Conservation (phyloP, 92 coral and sea anemone genomes). For the Phenganax subtilis region DNA sequence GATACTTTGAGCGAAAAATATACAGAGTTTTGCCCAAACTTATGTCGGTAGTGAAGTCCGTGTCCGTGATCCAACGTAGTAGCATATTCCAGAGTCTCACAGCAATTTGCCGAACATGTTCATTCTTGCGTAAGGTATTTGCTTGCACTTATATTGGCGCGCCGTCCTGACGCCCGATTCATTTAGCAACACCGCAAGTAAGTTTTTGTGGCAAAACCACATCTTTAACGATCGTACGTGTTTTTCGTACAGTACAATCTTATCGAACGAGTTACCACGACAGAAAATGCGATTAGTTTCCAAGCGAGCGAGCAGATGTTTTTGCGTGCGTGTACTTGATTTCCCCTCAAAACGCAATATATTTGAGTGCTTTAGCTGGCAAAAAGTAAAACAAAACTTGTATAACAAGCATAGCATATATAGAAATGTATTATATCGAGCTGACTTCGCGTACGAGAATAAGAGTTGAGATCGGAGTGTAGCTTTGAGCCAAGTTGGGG, state of each 20-base stretch:
- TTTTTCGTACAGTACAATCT: background rate
- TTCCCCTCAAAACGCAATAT: background rate
- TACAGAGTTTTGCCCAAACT: conserved; percentile 27
- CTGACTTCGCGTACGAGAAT: background rate
- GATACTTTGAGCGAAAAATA: conserved; percentile 6
- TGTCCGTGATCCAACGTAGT: background rate
- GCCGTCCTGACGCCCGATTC: background rate
- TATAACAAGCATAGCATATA: background rate
- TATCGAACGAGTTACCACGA: background rate
- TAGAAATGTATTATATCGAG: background rate
- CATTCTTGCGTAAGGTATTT: conserved; percentile 20
- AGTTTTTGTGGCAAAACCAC: too few relatives aligned
- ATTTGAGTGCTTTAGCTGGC: background rate
- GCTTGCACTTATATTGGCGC: conserved; percentile 25
- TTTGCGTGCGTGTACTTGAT: background rate
- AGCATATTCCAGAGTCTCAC: background rate
- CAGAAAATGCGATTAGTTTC: background rate
- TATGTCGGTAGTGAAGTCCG: background rate
- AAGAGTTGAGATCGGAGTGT: background rate
- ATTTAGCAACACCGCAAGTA: background rate
- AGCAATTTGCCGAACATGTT: background rate
- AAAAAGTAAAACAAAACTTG: background rate
- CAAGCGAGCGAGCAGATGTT: conserved; percentile 2
- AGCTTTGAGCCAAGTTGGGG: background rate
- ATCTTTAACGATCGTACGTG: background rate